Base-by-base conservation (phyloP, 2,888 invertebrate genomes). In the Amphipoea oculea region DNA sequence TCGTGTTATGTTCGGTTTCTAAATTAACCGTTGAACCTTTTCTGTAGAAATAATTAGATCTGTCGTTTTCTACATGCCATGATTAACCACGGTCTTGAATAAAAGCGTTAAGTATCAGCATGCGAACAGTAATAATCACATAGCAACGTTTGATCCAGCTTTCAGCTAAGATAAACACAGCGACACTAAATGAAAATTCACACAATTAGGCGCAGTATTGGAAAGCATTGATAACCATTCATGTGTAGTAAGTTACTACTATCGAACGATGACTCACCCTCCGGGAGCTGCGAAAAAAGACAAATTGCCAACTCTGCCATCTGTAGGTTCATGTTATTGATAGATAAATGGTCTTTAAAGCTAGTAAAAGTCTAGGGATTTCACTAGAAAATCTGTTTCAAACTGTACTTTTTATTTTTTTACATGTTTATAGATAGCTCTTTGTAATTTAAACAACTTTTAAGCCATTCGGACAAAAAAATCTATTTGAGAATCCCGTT, bases 401-500 rank as follows among this genome's bases (percentile, higher is more conserved):
- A 74, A 60, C 14, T 0, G 40, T 17, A 4, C 2, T 72, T 60
- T 12, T 36, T 2, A 45, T 36, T 69, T 23, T 40, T 36, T 23
- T 73, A 69, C 11, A 51, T 60, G 36, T 60, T 60, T 42, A 45
- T 51, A 20, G 40, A 71, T 77, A 29, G 71, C 68, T 83, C 81
- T 83, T 83, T 71, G 40, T 69, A 73, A 80, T 73, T 29, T 63
- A 85, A 81, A 83, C 54, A 57, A 85, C 74, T 60, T 80, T 81
- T 79, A 79, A 87, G 76, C 81, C 48, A 76, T 84, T 86, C 42
- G 69, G 74, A 69, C 78, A 77, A 87, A 87, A 65, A 88, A 89
- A 82, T 90, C 78, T 88, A 83, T 90, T 91, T 79, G 78, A 86
- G 71, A 75, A 84, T 71, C 72, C 71, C 68, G 77, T 86, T 89